Evolutionary conservation across 2,888 invertebrate genomes (phyloP).

Genomic region (Lasioglossum lativentre): DNA sequence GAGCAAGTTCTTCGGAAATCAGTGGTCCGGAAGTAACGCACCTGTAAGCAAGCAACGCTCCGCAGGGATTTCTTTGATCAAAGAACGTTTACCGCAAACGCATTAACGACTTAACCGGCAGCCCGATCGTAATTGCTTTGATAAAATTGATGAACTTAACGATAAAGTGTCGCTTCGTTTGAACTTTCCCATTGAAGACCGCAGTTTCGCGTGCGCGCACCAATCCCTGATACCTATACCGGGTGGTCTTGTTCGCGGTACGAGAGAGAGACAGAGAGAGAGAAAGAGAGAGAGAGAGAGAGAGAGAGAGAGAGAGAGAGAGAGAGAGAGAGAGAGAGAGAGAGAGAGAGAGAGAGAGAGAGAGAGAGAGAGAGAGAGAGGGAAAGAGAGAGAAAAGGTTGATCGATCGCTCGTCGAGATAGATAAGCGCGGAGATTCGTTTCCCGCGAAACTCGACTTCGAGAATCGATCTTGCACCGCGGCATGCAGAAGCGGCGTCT

Average conservation of each 20-base stretch:
- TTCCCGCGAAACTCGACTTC: neutral
- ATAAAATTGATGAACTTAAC: constrained; percentile 9
- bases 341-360: neutral
- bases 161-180: constrained; percentile 10
- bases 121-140: constrained; percentile 1
- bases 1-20: neutral
- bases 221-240: neutral
- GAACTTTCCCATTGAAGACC: neutral
- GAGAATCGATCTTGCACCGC: neutral
- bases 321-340: no score
- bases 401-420: neutral
- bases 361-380: neutral
- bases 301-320: neutral
- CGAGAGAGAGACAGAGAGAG: neutral
- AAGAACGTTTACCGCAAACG: neutral
- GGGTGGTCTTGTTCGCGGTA: neutral
- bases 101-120: constrained; percentile 11
- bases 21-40: neutral
- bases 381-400: neutral
- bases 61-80: neutral
- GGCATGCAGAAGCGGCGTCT: neutral
- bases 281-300: no score
- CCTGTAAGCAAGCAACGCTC: neutral
- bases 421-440: neutral
- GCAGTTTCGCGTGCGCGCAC: neutral